Percentiles rank a stretch among this genome's conserved stretches.
These are phyloP conservation scores for Pseudococcus longispinus DNA, from an alignment of 2,888 invertebrate genomes.

Conservation along the genomic window DNA sequence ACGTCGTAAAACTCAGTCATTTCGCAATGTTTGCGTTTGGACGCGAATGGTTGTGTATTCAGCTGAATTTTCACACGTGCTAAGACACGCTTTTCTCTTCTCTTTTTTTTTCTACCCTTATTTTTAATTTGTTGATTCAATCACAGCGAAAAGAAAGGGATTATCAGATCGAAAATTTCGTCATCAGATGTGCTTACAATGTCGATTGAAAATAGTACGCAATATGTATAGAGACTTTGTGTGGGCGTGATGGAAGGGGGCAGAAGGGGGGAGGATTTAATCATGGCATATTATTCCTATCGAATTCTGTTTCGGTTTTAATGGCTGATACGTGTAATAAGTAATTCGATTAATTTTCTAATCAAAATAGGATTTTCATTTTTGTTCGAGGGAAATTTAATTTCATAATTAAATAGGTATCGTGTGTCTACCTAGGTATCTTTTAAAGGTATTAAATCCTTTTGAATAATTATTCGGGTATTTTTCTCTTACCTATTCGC, in stretches of 20 bases:
- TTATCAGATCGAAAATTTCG: background rate
- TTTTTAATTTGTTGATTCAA: slow-evolving; percentile 20
- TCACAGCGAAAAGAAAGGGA: background rate
- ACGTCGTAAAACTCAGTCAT: background rate
- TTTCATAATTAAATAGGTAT: background rate
- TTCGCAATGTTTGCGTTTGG: background rate
- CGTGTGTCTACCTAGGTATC: background rate
- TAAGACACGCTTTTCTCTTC: background rate
- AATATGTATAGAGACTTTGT: background rate
- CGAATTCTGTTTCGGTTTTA: background rate
- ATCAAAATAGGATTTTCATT: background rate
- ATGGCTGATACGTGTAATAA: background rate
- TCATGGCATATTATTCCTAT: background rate
- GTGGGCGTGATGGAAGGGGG: background rate
- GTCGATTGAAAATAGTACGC: background rate
- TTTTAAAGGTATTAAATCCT: too few relatives aligned
- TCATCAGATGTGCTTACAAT: background rate
- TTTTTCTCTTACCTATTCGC: too few relatives aligned
- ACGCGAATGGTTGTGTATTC: slow-evolving; percentile 29
- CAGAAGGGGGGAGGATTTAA: background rate
- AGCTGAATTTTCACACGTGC: slow-evolving; percentile 33
- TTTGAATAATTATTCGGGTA: too few relatives aligned
- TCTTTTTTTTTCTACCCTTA: background rate
- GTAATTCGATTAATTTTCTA: background rate
- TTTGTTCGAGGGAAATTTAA: background rate